Conservation (phyloP, 64 coral and sea anemone genomes). For the Pocillopora damicornis region DNA sequence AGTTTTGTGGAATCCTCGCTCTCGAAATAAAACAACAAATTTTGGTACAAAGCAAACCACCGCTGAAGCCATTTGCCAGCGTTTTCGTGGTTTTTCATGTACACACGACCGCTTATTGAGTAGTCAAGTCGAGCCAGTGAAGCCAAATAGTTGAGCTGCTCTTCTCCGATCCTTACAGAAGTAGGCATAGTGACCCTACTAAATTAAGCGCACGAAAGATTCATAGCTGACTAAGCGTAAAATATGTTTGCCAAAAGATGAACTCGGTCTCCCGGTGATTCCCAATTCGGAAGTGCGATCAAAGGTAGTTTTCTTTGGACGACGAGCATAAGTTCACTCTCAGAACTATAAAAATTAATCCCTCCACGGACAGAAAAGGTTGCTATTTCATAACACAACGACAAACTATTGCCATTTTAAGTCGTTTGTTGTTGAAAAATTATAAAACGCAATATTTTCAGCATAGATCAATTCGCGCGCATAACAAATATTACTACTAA, state of each 20-base stretch:
- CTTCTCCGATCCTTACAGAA: conserved; percentile 62
- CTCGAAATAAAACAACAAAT: conserved; percentile 90
- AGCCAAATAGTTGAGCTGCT: conserved; percentile 68
- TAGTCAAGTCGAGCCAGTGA: conserved; percentile 63
- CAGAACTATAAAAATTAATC: not conserved
- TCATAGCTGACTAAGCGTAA: not conserved
- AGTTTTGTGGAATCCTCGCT: conserved; percentile 79
- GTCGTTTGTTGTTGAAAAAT: not conserved
- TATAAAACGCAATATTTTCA: not conserved
- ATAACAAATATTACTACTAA: not conserved
- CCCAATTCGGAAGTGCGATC: not conserved
- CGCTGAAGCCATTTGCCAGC: conserved; percentile 87
- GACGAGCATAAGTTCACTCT: not conserved
- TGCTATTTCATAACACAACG: not conserved
- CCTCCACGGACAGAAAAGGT: not conserved
- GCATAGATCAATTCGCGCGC: not conserved
- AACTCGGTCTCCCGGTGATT: not conserved
- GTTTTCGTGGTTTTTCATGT: conserved; percentile 65
- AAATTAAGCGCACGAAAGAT: conserved; percentile 16
- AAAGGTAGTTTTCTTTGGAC: conserved; percentile 14
- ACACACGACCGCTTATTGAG: conserved; percentile 65
- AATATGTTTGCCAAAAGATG: conserved; percentile 7
- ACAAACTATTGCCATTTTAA: not conserved
- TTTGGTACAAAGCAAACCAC: conserved; percentile 85
- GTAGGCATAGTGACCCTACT: conserved; percentile 64